Evolutionary conservation across 2,113 vertebrate species (phyloP).

Genomic region (Corythornis vintsioides): DNA sequence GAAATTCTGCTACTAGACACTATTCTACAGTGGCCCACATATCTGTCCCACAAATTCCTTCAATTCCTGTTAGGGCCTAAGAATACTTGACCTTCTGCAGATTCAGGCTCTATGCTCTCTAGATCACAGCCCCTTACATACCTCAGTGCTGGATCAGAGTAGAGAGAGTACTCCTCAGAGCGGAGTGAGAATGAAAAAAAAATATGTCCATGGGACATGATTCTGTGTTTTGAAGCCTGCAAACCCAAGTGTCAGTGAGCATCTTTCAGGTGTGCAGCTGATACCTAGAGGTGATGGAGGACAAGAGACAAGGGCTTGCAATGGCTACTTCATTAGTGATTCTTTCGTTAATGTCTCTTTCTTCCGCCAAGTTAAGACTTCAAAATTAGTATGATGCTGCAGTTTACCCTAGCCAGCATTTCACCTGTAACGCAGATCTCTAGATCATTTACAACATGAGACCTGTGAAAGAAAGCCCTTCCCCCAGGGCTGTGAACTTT

Average conservation of each 20-base stretch:
- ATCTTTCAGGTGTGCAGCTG: background rate
- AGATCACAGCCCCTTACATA: background rate
- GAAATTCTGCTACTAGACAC: background rate
- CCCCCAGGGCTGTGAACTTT: background rate
- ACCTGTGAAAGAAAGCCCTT: background rate
- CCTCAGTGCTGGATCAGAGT: background rate
- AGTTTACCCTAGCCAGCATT: background rate
- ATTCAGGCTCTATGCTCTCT: background rate
- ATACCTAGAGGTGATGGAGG: background rate
- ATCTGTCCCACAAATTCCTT: background rate
- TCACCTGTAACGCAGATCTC: background rate
- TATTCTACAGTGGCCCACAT: rapidly evolving
- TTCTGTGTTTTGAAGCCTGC: background rate
- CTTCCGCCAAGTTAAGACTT: background rate
- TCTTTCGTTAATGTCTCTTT: background rate
- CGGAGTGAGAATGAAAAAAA: background rate
- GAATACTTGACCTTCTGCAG: background rate
- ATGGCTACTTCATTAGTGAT: background rate
- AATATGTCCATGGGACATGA: background rate
- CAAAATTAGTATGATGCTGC: background rate
- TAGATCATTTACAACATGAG: background rate
- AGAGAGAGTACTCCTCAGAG: background rate
- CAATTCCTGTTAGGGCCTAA: background rate
- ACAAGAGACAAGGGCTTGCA: background rate
- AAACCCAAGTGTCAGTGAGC: background rate